Base-by-base conservation (phyloP, 1,140 invertebrate genomes). In the Araneus ventricosus region DNA sequence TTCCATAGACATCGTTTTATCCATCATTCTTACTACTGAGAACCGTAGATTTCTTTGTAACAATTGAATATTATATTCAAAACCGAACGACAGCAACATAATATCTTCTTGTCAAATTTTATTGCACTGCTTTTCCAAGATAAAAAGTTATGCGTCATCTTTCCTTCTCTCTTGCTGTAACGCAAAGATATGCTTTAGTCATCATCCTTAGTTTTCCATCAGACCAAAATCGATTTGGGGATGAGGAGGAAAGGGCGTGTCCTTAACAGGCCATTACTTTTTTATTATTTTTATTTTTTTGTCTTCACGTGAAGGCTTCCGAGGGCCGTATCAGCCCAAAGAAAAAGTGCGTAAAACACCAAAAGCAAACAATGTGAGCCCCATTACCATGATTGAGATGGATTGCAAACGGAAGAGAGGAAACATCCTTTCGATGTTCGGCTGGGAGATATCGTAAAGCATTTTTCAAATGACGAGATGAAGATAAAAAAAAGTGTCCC, bases 361-460 rank as follows among this genome's bases (percentile, higher is more conserved):
- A 84, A 84, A 30, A 84, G 82, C 82, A 84, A 84, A 84, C 82
- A 84, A 84, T 57, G 82, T 84, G 82, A 57, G 45, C n/a, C 41
- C 82, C 82, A 84, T 84, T 84, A 84, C 41, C 39, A 84, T 84
- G 82, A 84, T 84, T 84, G 82, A 52, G 82, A 84, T 84, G 82
- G 82, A 84, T 84, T 84, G 82, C 41, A 34, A 84, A 57, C 37
- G 82, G 82, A 84, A 57, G 45, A 84, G 82, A 20, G 45, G 82
- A 84, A 57, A 84, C 82, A 84, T 84, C 82, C 82, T 84, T 84
- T 84, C 82, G 82, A 57, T 84, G 82, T 84, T 84, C 27, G 41
- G 10, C n/a, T 27, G 24, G 27, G 30, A 84, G 82, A 84, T 84
- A 84, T 84, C 82, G 39, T 57, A 84, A 41, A 57, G 70, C 70